Evolutionary conservation across 2,888 invertebrate species (phyloP), one percentile per base, ranked within the genome.

Genomic region (Xestia sexstrigata): DNA sequence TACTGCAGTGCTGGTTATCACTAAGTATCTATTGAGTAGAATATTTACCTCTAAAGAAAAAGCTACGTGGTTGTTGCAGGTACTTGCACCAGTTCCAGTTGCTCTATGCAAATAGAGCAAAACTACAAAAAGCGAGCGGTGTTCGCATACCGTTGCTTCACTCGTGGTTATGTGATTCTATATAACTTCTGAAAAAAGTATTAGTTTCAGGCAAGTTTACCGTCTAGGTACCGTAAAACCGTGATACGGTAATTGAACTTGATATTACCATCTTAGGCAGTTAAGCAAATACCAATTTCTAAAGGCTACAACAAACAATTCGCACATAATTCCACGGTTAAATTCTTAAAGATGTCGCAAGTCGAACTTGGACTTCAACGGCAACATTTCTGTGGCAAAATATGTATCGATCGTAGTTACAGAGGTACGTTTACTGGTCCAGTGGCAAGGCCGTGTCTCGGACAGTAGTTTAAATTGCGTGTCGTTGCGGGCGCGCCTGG

Each of bases 391-490:
- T 82, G 42, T 76, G 70, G 78, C 68, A 83, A 83, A 83, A 76
- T 85, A 68, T 85, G 78, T 75, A 87, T 80, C 76, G 74, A 81
- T 79, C 71, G 74, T 74, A 62, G 81, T 76, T 66, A 73, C 58
- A 23, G 70, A 84, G 82, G 66, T 74, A 89, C 76, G 75, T 66
- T 81, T 83, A 85, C 85, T 90, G 88, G 88, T 90, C 90, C 89
- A 88, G 89, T 89, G 81, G 82, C 92, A 92, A 93, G 94, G 94
- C 86, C 93, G 79, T 74, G 88, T 84, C 87, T 84, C 82, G 76
- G 86, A 79, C 86, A 84, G 86, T 90, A 90, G 92, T 88, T 92
- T 93, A 92, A 89, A 93, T 92, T 91, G 92, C 91, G 88, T 90
- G 89, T 87, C 55, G 83, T 71, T 75, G 79, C 81, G 90, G 79